Evolutionary conservation across 1,140 invertebrate genomes (phyloP), one percentile per base, ranked within the genome.

Genomic region (Nephotettix cincticeps): DNA sequence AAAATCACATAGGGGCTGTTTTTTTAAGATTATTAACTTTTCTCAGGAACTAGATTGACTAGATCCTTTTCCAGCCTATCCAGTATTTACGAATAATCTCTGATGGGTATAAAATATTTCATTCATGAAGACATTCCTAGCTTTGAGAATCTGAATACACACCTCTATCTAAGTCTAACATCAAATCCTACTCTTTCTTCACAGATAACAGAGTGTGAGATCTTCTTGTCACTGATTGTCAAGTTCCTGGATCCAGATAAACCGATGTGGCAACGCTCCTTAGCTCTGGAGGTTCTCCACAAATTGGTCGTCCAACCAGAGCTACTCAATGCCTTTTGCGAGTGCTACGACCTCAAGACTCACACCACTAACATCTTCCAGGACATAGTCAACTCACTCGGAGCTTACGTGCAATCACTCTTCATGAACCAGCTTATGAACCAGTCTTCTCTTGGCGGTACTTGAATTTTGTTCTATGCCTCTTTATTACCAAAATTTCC

Each of bases 161-260:
- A n/a, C n/a, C n/a, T n/a, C n/a, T n/a, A n/a, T n/a, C n/a, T n/a
- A n/a, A n/a, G n/a, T n/a, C n/a, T n/a, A n/a, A n/a, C n/a, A n/a
- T n/a, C n/a, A n/a, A n/a, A n/a, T n/a, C n/a, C n/a, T n/a, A n/a
- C n/a, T n/a, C n/a, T n/a, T n/a, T n/a, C n/a, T n/a, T n/a, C 85
- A 73, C 77, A 95, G 94, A 88, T 94, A 21, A 99, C 97, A 2
- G 97, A 99, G 82, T 98, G 96, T 83, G 98, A 99, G 84, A 99
- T 99, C 77, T 99, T 99, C 81, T 84, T 99, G 51, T 98, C 96
- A 0, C 83, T 99, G 32, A 92, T 99, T 40, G 94, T 99, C 2
- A 98, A 99, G 81, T 99, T 99, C 83, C 81, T 99, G 78, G 96
- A 99, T 82, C 91, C 93, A 13, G 97, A 99, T 77, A 97, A 98